Evolutionary conservation across 2,113 vertebrate genomes (phyloP).

Genomic region (Eidolon helvum): DNA sequence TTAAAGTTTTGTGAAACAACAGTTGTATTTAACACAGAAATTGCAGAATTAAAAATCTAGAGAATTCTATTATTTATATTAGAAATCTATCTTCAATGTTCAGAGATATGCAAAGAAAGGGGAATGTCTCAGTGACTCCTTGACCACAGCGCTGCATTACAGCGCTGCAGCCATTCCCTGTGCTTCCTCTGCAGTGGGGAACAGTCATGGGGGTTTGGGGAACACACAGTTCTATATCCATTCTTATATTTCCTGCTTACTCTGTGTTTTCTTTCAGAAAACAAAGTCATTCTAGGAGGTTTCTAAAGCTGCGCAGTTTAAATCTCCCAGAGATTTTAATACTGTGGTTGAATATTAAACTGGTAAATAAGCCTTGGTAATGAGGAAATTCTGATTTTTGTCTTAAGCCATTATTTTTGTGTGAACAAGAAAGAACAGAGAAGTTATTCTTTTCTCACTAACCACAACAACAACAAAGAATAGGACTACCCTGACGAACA

Average conservation of each 20-base stretch:
- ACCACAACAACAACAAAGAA: background rate
- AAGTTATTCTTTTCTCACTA: background rate
- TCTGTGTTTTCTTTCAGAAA: slow-evolving; percentile 3
- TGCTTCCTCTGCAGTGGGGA: too few species aligned
- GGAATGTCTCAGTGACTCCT: background rate
- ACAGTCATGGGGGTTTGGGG: background rate
- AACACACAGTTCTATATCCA: background rate
- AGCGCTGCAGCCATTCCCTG: background rate
- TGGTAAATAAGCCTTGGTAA: background rate
- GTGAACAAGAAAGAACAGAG: background rate
- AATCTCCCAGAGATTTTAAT: background rate
- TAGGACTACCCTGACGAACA: background rate
- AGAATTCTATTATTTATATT: background rate
- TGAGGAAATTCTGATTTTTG: background rate
- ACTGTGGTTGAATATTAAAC: background rate
- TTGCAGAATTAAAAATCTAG: background rate
- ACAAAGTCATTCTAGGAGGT: background rate
- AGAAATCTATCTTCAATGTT: background rate
- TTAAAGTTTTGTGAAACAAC: background rate
- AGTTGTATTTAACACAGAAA: background rate
- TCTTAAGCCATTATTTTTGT: slow-evolving; percentile 14
- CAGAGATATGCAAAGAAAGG: background rate
- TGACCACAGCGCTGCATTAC: background rate
- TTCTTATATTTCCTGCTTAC: background rate
- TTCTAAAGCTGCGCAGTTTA: background rate